Percentiles rank a stretch among this genome's conserved stretches.
phyloP scores from a whole-genome alignment of 2,888 invertebrate genomes.

The Amphipyra berbera region DNA sequence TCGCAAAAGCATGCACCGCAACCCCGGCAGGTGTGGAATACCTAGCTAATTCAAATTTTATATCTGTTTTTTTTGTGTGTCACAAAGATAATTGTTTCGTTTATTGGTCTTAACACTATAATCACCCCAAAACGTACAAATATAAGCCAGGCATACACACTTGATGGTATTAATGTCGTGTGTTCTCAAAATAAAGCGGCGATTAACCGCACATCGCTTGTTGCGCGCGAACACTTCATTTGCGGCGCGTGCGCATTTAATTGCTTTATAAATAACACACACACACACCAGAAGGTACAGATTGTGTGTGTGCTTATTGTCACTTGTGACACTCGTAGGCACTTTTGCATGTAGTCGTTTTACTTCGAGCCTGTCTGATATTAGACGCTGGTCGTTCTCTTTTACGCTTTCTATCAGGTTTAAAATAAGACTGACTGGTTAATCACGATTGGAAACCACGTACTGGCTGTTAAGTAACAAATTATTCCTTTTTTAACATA shows the following conservation, averaged over 20 bases:
- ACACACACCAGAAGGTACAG: neutral
- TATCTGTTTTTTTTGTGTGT: too few relatives aligned
- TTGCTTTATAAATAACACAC: conserved; percentile 70
- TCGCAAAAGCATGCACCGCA: too few relatives aligned
- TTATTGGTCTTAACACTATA: too few relatives aligned
- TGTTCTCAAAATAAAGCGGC: conserved; percentile 45
- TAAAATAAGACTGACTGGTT: too few relatives aligned
- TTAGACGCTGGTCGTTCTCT: too few relatives aligned
- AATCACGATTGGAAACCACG: too few relatives aligned
- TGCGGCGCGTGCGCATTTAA: conserved; percentile 61
- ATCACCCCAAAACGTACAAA: conserved; percentile 23
- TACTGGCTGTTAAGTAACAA: too few relatives aligned
- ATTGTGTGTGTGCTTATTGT: neutral
- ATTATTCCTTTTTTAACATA: too few relatives aligned
- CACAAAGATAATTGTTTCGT: too few relatives aligned
- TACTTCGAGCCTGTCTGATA: neutral
- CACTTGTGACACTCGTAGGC: neutral
- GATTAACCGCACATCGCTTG: conserved; percentile 54
- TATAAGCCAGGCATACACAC: conserved; percentile 1
- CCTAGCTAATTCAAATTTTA: too few relatives aligned
- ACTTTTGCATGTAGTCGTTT: neutral
- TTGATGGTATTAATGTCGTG: conserved; percentile 23
- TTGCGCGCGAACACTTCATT: conserved; percentile 57
- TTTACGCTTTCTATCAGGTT: too few relatives aligned
- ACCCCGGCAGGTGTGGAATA: too few relatives aligned